Percentiles rank a stretch among this genome's conserved stretches.
These are phyloP conservation scores for Thryonomys swinderianus DNA, from an alignment of 2,113 vertebrate genomes.

Conservation along the genomic window DNA sequence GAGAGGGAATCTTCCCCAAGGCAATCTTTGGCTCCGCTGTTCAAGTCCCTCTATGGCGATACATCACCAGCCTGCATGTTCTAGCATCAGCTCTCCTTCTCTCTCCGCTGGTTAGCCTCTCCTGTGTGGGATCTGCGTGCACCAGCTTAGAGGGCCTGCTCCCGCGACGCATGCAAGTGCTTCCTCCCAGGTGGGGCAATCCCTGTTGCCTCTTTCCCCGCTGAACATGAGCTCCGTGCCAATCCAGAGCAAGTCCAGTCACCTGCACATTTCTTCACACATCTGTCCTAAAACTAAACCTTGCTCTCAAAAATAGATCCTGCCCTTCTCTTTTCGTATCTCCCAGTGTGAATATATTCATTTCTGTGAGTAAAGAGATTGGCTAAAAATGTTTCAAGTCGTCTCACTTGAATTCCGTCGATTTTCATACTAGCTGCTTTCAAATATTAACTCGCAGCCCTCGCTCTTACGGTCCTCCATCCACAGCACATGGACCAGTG, in stretches of 20 bases:
- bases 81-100: no score
- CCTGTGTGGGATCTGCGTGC: background rate
- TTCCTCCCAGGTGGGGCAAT: background rate
- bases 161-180: accelerated
- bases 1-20: background rate
- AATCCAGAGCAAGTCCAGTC: background rate
- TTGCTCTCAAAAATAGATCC: background rate
- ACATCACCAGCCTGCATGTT: background rate
- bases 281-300: conserved; percentile 16
- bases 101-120: background rate
- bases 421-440: background rate
- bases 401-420: background rate
- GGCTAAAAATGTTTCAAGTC: background rate
- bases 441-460: background rate
- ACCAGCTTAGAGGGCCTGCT: background rate
- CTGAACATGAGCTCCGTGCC: background rate
- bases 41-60: background rate
- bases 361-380: background rate
- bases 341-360: background rate
- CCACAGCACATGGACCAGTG: background rate
- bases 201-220: background rate
- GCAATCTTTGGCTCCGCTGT: background rate
- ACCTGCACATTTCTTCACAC: background rate
- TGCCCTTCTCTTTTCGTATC: background rate
- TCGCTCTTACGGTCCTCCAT: background rate